These are phyloP conservation scores for Rhopalosiphum nymphaeae DNA, from an alignment of 2,888 invertebrate species.

Conservation along the genomic window DNA sequence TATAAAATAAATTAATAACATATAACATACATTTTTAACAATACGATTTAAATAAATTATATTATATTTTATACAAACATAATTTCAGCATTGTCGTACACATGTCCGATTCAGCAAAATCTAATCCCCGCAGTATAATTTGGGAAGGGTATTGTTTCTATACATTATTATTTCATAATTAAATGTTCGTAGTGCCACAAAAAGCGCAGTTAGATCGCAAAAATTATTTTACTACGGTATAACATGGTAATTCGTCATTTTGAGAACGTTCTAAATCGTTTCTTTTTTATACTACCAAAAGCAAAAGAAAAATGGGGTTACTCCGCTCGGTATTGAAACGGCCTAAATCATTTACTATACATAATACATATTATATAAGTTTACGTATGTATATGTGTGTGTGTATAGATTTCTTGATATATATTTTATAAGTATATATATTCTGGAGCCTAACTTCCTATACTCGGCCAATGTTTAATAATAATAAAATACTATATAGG, in stretches of 20 bases:
- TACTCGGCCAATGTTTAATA: not conserved
- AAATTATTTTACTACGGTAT: slow-evolving; percentile 62
- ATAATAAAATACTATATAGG: slow-evolving; percentile 35
- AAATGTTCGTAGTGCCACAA: slow-evolving; percentile 63
- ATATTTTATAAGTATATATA: not conserved
- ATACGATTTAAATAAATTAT: not conserved
- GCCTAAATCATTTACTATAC: not conserved
- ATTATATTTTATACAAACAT: not conserved
- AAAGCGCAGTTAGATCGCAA: slow-evolving; percentile 60
- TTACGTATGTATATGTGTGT: not conserved
- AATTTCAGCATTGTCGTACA: not conserved
- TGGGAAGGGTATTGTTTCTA: not conserved
- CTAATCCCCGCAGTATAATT: not conserved
- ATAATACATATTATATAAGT: not conserved
- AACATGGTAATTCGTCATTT: slow-evolving; percentile 52
- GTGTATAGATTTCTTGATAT: not conserved
- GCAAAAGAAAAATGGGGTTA: slow-evolving; percentile 13
- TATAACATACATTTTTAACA: not conserved
- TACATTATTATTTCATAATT: slow-evolving; percentile 6
- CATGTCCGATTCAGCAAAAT: not conserved
- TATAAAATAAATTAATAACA: not conserved
- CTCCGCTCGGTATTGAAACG: not conserved
- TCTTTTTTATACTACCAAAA: slow-evolving; percentile 38
- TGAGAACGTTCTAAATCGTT: not conserved
- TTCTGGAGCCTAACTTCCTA: slow-evolving; percentile 24